Percentiles rank a stretch among this genome's conserved stretches.
phyloP scores from a whole-genome alignment of 2,797 vertebrate species.

The Myotis pilosus region DNA sequence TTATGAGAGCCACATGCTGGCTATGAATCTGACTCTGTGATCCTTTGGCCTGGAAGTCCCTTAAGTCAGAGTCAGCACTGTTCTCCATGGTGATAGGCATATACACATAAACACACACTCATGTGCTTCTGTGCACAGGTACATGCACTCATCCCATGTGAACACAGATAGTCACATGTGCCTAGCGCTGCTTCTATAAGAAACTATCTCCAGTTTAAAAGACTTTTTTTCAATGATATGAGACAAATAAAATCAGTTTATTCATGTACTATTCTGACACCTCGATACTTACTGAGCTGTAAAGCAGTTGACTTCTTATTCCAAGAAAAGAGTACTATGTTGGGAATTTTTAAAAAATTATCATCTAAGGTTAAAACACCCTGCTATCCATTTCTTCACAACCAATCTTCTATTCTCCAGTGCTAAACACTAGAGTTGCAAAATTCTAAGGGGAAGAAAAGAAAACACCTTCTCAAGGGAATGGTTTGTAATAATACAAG shows the following conservation, averaged over 20 bases:
- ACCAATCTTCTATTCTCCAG: background rate
- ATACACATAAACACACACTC: background rate
- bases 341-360: background rate
- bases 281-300: background rate
- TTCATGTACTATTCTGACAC: background rate
- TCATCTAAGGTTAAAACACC: background rate
- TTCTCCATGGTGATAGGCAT: background rate
- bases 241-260: background rate
- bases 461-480: background rate
- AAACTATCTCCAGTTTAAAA: background rate
- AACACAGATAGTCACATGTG: background rate
- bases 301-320: background rate
- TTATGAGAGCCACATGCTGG: background rate
- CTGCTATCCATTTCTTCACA: background rate
- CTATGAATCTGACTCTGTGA: background rate
- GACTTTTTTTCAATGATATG: background rate
- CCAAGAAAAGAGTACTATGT: background rate
- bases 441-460: background rate
- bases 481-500: background rate
- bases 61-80: too few species aligned
- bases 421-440: background rate
- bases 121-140: background rate
- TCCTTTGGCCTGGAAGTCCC: too few species aligned
- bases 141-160: rapidly evolving
- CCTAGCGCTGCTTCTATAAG: background rate